These are phyloP conservation scores for Drosophila mayaguana DNA, from an alignment of 2,888 invertebrate genomes.

Conservation along the genomic window DNA sequence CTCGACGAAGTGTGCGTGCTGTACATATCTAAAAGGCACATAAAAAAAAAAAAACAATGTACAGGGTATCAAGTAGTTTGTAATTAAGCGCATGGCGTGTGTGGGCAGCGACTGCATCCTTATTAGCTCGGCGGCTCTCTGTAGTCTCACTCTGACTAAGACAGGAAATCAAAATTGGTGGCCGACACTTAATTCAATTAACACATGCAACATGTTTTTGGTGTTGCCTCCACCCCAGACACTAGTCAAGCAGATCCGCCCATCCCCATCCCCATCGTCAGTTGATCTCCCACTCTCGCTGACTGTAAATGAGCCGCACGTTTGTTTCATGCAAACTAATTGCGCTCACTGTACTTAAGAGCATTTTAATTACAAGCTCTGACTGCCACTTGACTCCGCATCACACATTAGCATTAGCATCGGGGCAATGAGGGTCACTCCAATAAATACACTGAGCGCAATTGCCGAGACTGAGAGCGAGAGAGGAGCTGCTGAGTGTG, in stretches of 20 bases:
- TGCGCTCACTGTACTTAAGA: conserved; percentile 70
- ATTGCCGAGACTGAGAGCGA: not conserved
- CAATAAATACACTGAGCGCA: conserved; percentile 38
- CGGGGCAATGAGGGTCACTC: conserved; percentile 65
- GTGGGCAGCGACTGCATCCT: conserved; percentile 76
- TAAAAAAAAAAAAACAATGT: not conserved
- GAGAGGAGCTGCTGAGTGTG: no score
- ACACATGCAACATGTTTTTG: conserved; percentile 64
- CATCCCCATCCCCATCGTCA: not conserved
- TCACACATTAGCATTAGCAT: conserved; percentile 31
- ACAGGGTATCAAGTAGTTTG: conserved; percentile 9
- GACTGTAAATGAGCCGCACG: conserved; percentile 60
- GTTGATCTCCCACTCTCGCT: not conserved
- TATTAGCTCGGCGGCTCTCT: conserved; percentile 58
- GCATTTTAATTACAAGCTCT: conserved; percentile 77
- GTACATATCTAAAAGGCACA: conserved; percentile 83
- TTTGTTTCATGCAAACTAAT: conserved; percentile 81
- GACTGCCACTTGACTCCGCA: conserved; percentile 51
- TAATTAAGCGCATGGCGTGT: conserved; percentile 55
- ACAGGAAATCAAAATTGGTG: conserved; percentile 73
- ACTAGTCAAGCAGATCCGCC: conserved; percentile 7
- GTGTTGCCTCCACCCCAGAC: conserved; percentile 73
- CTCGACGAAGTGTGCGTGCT: conserved; percentile 85
- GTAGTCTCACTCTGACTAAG: conserved; percentile 53
- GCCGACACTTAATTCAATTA: conserved; percentile 72